Percentiles rank a stretch among this genome's conserved stretches.
Conservation (phyloP, 2,888 invertebrate species). For the Melanostoma scalare region DNA sequence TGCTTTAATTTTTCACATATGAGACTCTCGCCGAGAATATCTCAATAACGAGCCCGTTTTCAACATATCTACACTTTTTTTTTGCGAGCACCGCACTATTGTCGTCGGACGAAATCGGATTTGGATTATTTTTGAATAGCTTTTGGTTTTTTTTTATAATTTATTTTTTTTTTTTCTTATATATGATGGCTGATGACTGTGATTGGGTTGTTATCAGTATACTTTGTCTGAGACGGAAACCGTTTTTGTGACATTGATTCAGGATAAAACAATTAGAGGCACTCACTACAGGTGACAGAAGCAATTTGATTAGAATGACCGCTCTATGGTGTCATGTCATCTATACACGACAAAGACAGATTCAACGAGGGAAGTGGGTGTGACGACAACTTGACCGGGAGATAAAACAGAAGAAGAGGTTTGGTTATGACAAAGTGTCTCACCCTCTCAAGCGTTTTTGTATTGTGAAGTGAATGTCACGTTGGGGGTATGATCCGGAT, state of each 20-base stretch:
- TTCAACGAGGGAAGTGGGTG: no score
- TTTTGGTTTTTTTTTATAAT: conserved; percentile 50
- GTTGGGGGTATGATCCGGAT: conserved; percentile 14
- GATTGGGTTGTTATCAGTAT: conserved; percentile 54
- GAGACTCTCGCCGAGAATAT: conserved; percentile 57
- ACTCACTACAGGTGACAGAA: conserved; percentile 66
- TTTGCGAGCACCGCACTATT: conserved; percentile 17
- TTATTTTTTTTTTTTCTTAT: background rate
- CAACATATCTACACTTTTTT: conserved; percentile 39
- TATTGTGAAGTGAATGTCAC: conserved; percentile 3
- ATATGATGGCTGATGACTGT: background rate
- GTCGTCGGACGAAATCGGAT: conserved; percentile 26
- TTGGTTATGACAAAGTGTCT: conserved; percentile 24
- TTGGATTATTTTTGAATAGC: conserved; percentile 47
- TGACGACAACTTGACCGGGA: background rate
- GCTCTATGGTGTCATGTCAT: conserved; percentile 3
- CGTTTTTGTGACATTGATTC: conserved; percentile 56
- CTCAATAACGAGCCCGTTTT: conserved; percentile 45
- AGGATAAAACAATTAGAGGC: conserved; percentile 55
- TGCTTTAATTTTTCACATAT: conserved; percentile 52
- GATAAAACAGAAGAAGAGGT: conserved; percentile 4
- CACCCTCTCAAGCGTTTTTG: background rate
- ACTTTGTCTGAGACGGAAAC: conserved; percentile 63
- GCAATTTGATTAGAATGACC: conserved; percentile 46
- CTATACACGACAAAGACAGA: background rate